Conservation (phyloP, 2,113 vertebrate species). For the Halichoerus grypus region DNA sequence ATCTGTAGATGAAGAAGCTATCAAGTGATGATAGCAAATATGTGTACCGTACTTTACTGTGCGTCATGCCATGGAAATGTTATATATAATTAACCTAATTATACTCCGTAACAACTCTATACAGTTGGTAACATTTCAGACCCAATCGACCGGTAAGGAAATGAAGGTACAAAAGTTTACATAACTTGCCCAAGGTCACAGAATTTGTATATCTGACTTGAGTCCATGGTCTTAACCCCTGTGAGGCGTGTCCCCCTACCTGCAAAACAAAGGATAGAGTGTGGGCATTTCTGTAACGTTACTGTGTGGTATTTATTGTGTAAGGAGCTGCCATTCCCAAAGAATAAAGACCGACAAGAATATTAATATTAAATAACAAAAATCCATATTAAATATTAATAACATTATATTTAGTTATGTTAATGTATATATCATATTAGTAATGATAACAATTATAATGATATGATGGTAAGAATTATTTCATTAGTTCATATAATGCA, state of each 20-base stretch:
- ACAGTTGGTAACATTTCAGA: neutral
- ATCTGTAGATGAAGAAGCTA: conserved; percentile 75
- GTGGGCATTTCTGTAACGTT: too few species aligned
- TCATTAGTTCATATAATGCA: neutral
- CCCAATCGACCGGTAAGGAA: conserved; percentile 36
- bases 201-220: neutral
- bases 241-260: neutral
- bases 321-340: neutral
- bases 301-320: neutral
- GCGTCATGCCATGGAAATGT: neutral
- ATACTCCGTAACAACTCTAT: neutral
- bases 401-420: neutral
- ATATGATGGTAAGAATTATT: neutral
- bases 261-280: neutral
- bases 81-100: neutral
- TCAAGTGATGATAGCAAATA: neutral
- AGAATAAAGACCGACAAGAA: neutral
- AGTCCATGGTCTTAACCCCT: neutral
- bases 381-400: neutral
- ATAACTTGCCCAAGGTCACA: conserved; percentile 2
- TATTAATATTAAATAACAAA: neutral
- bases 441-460: neutral
- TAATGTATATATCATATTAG: neutral
- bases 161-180: neutral
- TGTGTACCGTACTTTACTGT: neutral